Evolutionary conservation across 2,888 invertebrate genomes (phyloP).

Genomic region (Thumatha senex): DNA sequence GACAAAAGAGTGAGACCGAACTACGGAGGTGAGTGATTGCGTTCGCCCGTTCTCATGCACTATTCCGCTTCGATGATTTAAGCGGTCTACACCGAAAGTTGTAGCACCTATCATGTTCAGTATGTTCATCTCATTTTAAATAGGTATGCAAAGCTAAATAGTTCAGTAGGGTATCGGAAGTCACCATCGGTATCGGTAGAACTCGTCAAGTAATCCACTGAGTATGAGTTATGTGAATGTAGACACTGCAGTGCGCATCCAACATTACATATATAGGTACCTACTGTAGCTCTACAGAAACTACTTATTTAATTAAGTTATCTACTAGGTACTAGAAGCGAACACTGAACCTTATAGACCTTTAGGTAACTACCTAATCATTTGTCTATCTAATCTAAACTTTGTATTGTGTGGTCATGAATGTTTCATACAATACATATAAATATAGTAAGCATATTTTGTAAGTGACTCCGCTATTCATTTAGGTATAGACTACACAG

Average conservation of each 20-base stretch:
- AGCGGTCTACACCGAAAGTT: not conserved
- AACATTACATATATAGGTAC: too few species aligned
- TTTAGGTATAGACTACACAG: too few species aligned
- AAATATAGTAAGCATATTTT: too few species aligned
- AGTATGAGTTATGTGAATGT: too few species aligned
- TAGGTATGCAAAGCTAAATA: not conserved
- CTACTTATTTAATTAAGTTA: not conserved
- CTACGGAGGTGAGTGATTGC: slow-evolving; percentile 90
- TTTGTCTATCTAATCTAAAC: too few species aligned
- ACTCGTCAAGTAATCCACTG: not conserved
- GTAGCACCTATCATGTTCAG: not conserved
- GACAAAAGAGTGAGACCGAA: slow-evolving; percentile 99
- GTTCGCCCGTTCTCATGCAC: slow-evolving; percentile 3
- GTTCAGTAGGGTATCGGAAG: slow-evolving; percentile 3
- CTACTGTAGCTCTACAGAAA: too few species aligned
- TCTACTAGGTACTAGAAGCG: not conserved
- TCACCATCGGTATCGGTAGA: slow-evolving; percentile 16
- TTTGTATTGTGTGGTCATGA: too few species aligned
- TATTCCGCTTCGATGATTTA: not conserved
- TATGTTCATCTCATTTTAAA: not conserved
- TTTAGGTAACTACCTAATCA: too few species aligned
- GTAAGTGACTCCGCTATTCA: too few species aligned
- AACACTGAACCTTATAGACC: too few species aligned
- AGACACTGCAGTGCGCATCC: not conserved
- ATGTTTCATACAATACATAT: too few species aligned